Conservation (phyloP, 1,140 invertebrate genomes). For the Scaptomyza montana region DNA sequence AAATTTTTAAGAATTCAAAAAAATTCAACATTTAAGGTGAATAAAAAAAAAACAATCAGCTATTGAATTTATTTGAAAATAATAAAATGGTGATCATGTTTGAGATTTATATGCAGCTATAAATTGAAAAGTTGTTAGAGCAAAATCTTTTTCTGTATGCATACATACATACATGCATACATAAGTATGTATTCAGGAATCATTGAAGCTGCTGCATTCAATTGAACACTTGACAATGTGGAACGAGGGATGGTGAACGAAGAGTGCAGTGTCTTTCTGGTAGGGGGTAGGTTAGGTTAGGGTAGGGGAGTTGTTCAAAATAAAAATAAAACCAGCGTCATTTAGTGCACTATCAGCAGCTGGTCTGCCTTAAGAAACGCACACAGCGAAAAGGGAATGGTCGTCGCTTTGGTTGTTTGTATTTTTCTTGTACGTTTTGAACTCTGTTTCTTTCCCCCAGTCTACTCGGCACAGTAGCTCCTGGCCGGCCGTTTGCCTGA, state of each 20-base stretch:
- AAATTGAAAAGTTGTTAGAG: no score
- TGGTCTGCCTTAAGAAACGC: slow-evolving; percentile 1
- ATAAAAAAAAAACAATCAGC: no score
- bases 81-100: no score
- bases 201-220: slow-evolving; percentile 9
- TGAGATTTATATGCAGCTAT: no score
- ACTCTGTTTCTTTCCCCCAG: slow-evolving; percentile 1
- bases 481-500: not conserved
- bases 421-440: slow-evolving; percentile 1
- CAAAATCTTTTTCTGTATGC: no score
- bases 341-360: slow-evolving; percentile 22
- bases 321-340: not conserved
- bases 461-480: not conserved
- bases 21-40: no score
- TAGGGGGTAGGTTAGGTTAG: not conserved
- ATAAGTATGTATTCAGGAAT: not conserved
- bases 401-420: slow-evolving; percentile 14
- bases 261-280: no score
- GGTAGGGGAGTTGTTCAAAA: not conserved
- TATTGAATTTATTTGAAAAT: no score
- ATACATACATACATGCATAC: no score
- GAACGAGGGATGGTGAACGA: not conserved
- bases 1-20: no score
- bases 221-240: slow-evolving; percentile 16
- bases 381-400: not conserved